Conservation (phyloP, 2,113 vertebrate species). For the Microtus montanus region DNA sequence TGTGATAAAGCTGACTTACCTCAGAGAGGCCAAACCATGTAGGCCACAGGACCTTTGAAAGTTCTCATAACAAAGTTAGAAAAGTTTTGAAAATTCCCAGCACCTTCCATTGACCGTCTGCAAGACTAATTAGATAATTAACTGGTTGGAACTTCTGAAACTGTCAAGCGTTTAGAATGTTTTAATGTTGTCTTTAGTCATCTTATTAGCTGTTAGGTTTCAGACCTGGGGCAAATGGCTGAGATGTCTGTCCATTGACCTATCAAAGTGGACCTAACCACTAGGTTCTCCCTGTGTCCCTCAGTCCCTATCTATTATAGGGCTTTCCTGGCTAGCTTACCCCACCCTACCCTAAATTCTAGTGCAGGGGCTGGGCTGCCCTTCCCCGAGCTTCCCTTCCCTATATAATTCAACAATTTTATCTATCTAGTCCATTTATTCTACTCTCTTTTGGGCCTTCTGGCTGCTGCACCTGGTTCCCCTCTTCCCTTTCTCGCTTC, state of each 20-base stretch:
- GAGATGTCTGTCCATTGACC: not conserved
- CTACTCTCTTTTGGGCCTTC: no score
- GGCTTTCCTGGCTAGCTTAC: not conserved
- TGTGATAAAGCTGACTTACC: not conserved
- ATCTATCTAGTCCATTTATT: no score
- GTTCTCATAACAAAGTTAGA: not conserved
- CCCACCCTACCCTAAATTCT: not conserved
- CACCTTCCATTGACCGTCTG: not conserved
- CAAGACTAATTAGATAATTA: not conserved
- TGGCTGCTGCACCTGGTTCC: no score
- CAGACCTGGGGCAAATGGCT: not conserved
- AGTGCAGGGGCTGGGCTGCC: no score
- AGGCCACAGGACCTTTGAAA: not conserved
- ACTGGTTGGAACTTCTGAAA: not conserved
- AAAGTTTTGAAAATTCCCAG: no score
- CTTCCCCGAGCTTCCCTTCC: no score
- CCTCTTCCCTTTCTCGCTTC: no score
- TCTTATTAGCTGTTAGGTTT: not conserved
- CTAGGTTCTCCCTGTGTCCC: not conserved
- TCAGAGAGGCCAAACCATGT: not conserved
- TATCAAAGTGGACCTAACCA: not conserved
- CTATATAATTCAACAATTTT: no score
- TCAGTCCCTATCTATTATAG: not conserved
- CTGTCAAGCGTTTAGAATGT: not conserved
- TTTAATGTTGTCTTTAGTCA: not conserved